Percentiles rank a stretch among this genome's conserved stretches.
These are phyloP conservation scores for Gobionotothen gibberifrons DNA, from an alignment of 2,797 vertebrate species.

Conservation along the genomic window DNA sequence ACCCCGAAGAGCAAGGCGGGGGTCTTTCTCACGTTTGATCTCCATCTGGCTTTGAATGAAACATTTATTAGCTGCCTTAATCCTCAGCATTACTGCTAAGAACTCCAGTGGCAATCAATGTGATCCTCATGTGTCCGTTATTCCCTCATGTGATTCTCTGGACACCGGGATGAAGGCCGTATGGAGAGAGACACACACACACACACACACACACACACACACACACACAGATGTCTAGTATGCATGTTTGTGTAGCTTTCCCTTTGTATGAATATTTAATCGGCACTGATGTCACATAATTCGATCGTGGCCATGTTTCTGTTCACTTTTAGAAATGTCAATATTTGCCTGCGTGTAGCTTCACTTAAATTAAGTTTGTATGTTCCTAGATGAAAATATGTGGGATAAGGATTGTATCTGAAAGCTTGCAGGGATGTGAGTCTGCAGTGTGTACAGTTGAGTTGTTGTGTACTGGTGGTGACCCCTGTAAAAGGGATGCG, in stretches of 20 bases:
- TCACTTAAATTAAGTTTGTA: not conserved
- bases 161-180: conserved; percentile 38
- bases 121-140: conserved; percentile 65
- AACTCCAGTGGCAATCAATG: conserved; percentile 64
- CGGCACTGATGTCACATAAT: conserved; percentile 51
- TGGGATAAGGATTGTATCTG: not conserved
- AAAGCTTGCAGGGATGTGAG: conserved; percentile 2
- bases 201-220: conserved; percentile 3
- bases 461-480: conserved; percentile 36
- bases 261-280: conserved; percentile 69
- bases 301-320: conserved; percentile 28
- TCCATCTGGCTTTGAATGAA: conserved; percentile 68
- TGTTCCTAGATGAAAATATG: not conserved
- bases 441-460: conserved; percentile 25
- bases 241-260: conserved; percentile 53
- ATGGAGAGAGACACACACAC: conserved; percentile 32
- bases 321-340: conserved; percentile 34
- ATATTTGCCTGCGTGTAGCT: not conserved
- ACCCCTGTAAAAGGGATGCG: conserved; percentile 51
- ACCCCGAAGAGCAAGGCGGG: conserved; percentile 42
- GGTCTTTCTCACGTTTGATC: conserved; percentile 72
- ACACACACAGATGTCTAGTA: not conserved
- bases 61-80: conserved; percentile 77
- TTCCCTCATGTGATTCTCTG: conserved; percentile 59
- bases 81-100: conserved; percentile 63